Base-by-base conservation (phyloP, 2,797 vertebrate species). In the Gouania willdenowi region DNA sequence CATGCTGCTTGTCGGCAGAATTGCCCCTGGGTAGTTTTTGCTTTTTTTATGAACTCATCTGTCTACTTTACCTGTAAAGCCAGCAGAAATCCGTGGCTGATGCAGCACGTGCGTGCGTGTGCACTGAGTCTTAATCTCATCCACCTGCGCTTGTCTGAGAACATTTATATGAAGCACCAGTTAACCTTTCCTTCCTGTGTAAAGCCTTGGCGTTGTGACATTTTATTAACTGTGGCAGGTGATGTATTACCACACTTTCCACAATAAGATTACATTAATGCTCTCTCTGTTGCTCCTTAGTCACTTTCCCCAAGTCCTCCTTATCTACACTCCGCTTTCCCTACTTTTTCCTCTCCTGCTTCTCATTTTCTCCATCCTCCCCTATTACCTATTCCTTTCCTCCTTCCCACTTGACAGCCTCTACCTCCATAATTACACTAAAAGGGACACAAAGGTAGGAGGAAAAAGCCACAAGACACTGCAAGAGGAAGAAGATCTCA, bases 141-240 rank as follows among this genome's bases (percentile, higher is more conserved):
- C 62, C 58, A 53, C 65, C 49, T 60, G 71, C 59, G 63, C 55
- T 55, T 65, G 59, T 59, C 53, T 59, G 42, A 66, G 50, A 52
- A 67, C 71, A 64, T 85, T 79, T 75, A 73, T 75, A 73, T 71
- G 74, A 77, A 82, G 73, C 59, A 46, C 61, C 75, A 72, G 82
- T 81, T 86, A 81, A 82, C 85, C 81, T 78, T 75, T 79, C 60
- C 64, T 55, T 67, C 46, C 68, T 57, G 55, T 77, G 77, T 59
- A 35, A 72, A 65, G 62, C 69, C 52, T 47, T 34, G 34, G 51
- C 38, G 40, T 79, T 13, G 54, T 75, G 66, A 72, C 62, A 79
- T 82, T 83, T 83, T 83, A 86, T 85, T 81, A 82, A 73, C 77
- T 60, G 59, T 79, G 82, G 77, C 82, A 82, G 72, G 67, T 82